Conservation (phyloP, 2,113 vertebrate genomes). For the Thalassoma bifasciatum region DNA sequence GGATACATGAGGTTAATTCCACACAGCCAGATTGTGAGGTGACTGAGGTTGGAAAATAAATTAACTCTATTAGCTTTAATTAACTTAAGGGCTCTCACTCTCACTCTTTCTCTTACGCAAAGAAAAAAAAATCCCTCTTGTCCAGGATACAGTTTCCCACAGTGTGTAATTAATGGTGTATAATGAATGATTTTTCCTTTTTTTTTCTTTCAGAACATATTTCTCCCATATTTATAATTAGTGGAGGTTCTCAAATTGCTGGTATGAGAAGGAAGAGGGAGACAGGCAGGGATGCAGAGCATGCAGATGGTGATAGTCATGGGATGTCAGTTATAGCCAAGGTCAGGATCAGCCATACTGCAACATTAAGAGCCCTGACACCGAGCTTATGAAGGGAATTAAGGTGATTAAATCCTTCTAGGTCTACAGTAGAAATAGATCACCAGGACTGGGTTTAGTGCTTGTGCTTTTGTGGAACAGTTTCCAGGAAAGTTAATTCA, state of each 20-base stretch:
- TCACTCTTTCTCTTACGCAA: background rate
- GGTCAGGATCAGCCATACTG: background rate
- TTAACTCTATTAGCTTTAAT: constrained; percentile 62
- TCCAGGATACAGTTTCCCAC: background rate
- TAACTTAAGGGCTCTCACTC: constrained; percentile 36
- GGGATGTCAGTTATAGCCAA: background rate
- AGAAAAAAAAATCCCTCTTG: background rate
- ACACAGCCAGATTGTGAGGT: constrained; percentile 47
- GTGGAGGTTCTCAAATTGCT: background rate
- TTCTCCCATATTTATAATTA: too few relatives aligned
- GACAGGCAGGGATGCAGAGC: background rate
- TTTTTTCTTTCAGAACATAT: too few relatives aligned
- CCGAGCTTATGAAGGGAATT: background rate
- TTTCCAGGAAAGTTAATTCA: background rate
- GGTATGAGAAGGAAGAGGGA: background rate
- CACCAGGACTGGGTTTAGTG: background rate
- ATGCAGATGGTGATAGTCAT: background rate
- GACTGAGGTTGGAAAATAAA: constrained; percentile 52
- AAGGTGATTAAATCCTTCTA: background rate
- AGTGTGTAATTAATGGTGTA: background rate
- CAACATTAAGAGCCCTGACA: background rate
- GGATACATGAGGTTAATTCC: constrained; percentile 64
- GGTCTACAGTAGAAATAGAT: background rate
- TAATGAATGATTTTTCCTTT: background rate
- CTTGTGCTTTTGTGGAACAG: background rate